These are phyloP conservation scores for Holotrichia oblita DNA, from an alignment of 1,140 invertebrate genomes.

Conservation along the genomic window DNA sequence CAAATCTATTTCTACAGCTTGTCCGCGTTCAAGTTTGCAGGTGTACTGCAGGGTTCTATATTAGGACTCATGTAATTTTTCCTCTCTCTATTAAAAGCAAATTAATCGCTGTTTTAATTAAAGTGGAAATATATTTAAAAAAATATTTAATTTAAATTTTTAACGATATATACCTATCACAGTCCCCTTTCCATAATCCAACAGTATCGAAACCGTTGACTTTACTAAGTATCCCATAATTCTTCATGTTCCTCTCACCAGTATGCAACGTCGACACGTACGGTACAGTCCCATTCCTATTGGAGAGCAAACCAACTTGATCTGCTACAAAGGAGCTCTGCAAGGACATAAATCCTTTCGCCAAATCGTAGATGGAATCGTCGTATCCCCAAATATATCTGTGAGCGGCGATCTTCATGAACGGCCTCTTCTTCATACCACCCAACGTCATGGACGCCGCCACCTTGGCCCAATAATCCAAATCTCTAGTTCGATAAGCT, in stretches of 20 bases:
- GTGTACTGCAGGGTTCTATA: too few species aligned
- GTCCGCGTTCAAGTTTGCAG: too few species aligned
- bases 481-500: conserved; percentile 63
- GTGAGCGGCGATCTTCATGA: conserved; percentile 68
- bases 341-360: conserved; percentile 68
- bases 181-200: conserved; percentile 72
- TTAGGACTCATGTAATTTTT: too few species aligned
- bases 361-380: conserved; percentile 73
- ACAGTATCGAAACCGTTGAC: conserved; percentile 71
- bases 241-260: conserved; percentile 68
- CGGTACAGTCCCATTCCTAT: conserved; percentile 74
- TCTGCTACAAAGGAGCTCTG: conserved; percentile 68
- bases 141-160: too few species aligned
- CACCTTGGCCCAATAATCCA: conserved; percentile 61
- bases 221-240: conserved; percentile 71
- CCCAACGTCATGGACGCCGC: conserved; percentile 63
- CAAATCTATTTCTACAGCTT: too few species aligned
- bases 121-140: too few species aligned
- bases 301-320: conserved; percentile 79
- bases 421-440: conserved; percentile 64
- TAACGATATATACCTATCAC: conserved; percentile 79
- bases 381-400: conserved; percentile 88
- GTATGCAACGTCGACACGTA: conserved; percentile 78
- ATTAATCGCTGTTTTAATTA: too few species aligned
- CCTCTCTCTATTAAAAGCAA: too few species aligned